A percentile compares a stretch with the other conserved stretches of the same genome.
Evolutionary conservation across 2,113 vertebrate genomes (phyloP).

Genomic region (Callionymus lyra): DNA sequence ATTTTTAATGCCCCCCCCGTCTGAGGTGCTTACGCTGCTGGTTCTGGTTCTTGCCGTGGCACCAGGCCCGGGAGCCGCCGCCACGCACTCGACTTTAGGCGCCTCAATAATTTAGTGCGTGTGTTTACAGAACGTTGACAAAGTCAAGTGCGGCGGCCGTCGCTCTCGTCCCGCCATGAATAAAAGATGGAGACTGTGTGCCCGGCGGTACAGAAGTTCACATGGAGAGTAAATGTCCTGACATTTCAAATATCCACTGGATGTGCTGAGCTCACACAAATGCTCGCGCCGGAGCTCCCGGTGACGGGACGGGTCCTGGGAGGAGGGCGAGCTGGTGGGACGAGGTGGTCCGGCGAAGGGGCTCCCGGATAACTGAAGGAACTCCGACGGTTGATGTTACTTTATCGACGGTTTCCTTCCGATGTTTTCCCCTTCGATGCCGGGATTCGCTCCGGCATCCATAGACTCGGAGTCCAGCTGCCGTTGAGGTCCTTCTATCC

Average conservation of each 20-base stretch:
- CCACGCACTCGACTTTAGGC: slow-evolving; percentile 39
- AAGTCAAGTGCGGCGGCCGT: slow-evolving; percentile 51
- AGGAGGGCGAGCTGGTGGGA: slow-evolving; percentile 1
- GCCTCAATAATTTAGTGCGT: slow-evolving; percentile 64
- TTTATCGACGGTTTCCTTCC: no score
- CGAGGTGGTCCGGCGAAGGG: slow-evolving; percentile 1
- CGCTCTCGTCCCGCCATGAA: slow-evolving; percentile 49
- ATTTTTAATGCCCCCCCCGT: neutral
- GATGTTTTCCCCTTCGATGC: no score
- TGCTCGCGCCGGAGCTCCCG: slow-evolving; percentile 18
- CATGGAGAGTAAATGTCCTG: slow-evolving; percentile 64
- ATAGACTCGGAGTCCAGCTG: no score
- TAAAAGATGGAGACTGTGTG: slow-evolving; percentile 57
- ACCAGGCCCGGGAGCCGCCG: no score
- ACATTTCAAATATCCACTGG: slow-evolving; percentile 62
- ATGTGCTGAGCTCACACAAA: slow-evolving; percentile 59
- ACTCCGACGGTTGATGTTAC: neutral
- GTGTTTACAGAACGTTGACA: slow-evolving; percentile 64
- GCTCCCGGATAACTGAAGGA: slow-evolving; percentile 17
- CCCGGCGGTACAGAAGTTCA: slow-evolving; percentile 48
- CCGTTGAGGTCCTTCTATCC: no score
- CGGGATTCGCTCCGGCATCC: no score
- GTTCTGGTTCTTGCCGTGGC: no score
- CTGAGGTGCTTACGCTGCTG: neutral
- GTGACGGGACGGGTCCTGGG: slow-evolving; percentile 4